Evolutionary conservation across 2,113 vertebrate genomes (phyloP).

Genomic region (Ellobius talpinus): DNA sequence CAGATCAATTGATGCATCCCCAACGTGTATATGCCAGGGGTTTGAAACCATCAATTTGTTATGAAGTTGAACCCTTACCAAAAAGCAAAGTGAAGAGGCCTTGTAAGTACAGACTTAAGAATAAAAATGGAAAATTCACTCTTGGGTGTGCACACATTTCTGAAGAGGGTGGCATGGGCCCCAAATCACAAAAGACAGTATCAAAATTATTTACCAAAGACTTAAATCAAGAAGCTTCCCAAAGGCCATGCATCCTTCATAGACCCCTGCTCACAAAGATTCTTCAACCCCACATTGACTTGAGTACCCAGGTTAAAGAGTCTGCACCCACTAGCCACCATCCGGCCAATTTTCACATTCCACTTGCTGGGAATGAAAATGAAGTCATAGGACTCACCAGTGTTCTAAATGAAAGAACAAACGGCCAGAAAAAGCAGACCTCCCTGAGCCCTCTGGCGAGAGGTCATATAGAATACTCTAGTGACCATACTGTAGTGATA

Average conservation of each 20-base stretch:
- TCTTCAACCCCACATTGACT: slow-evolving; percentile 80
- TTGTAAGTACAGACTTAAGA: neutral
- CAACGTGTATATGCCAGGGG: neutral
- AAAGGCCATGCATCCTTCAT: neutral
- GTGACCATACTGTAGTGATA: no score
- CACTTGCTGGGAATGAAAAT: slow-evolving; percentile 89
- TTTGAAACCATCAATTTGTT: slow-evolving; percentile 38
- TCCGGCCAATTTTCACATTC: slow-evolving; percentile 89
- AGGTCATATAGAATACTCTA: slow-evolving; percentile 86
- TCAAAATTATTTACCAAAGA: slow-evolving; percentile 30
- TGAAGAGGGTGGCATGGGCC: slow-evolving; percentile 35
- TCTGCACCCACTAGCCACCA: slow-evolving; percentile 87
- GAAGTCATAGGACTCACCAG: slow-evolving; percentile 86
- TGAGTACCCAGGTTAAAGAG: slow-evolving; percentile 82
- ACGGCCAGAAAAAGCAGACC: slow-evolving; percentile 52
- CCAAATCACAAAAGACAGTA: neutral
- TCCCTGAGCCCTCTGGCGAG: slow-evolving; percentile 74
- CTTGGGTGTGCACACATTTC: neutral
- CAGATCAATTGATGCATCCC: neutral
- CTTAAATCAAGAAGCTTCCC: slow-evolving; percentile 25
- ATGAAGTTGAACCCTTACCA: slow-evolving; percentile 40
- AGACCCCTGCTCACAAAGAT: slow-evolving; percentile 84
- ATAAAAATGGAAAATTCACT: slow-evolving; percentile 29
- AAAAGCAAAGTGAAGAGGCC: slow-evolving; percentile 13
- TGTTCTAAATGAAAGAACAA: slow-evolving; percentile 85